Evolutionary conservation across 2,113 vertebrate species (phyloP).

Genomic region (Procavia capensis): DNA sequence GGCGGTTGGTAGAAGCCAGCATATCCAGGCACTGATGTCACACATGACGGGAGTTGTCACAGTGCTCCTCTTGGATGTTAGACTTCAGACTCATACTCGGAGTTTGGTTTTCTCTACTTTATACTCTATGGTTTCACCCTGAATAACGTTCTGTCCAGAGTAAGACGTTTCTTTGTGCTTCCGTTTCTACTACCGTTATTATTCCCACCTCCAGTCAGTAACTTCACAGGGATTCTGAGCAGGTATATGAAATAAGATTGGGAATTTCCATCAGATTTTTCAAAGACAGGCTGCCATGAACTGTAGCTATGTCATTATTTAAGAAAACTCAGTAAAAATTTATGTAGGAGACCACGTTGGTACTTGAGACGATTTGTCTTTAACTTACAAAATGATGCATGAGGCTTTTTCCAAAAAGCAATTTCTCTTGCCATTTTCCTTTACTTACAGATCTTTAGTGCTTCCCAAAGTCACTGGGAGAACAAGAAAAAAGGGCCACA

Average conservation of each 20-base stretch:
- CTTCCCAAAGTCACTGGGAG: rapidly evolving
- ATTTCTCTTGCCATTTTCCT: background rate
- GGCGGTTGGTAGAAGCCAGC: rapidly evolving
- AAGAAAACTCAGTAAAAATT: background rate
- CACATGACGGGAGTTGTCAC: background rate
- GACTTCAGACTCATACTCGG: rapidly evolving
- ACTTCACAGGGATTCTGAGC: background rate
- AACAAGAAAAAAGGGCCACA: background rate
- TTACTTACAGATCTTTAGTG: rapidly evolving
- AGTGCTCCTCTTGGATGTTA: rapidly evolving
- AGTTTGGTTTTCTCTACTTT: background rate
- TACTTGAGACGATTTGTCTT: background rate
- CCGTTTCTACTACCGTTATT: rapidly evolving
- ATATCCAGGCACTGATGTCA: background rate
- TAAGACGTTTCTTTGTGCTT: background rate
- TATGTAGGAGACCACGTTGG: background rate
- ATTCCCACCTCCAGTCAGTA: background rate
- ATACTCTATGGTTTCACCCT: rapidly evolving
- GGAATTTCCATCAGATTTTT: background rate
- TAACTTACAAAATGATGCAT: background rate
- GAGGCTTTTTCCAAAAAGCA: background rate
- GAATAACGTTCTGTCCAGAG: no score
- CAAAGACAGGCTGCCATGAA: background rate
- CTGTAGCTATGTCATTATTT: background rate
- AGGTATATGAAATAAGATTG: no score